Evolutionary conservation across 2,797 vertebrate genomes (phyloP), one percentile per base, ranked within the genome.

Genomic region (Lacerta agilis): DNA sequence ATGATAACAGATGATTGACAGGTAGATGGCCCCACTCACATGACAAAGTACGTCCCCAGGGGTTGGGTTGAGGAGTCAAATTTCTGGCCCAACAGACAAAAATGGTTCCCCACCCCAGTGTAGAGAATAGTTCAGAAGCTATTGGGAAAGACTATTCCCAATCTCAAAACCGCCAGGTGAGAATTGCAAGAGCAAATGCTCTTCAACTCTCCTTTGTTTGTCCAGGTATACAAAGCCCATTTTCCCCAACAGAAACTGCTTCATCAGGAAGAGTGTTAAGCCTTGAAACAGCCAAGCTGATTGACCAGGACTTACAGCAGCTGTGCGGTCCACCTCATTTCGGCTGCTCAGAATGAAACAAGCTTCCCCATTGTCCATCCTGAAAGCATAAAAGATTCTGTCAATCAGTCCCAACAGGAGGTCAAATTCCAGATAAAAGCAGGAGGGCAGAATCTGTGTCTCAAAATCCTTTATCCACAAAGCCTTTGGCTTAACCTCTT

Each of bases 311-410:
- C 98, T 97, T 96, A 99, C 98, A 0, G 98, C 98, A 0, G 98
- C 98, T 0, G 98, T 99, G 33, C 98, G 98, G 91, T 99, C 98
- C 95, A 98, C 98, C 92, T 99, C 98, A 0, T 98, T 98, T 0
- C 98, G 96, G 92, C 98, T 98, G 95, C 98, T 99, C 72, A 99
- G 97, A 43, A 99, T 98, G 88, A 99, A 99, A 91, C 98, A 99
- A 88, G 98, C 98, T 90, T 99, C 98, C 0, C 98, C 98, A 0
- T 99, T 98, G 93, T 99, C 98, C 98, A 99, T 98, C 95, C 98
- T 99, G 96, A 77, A 94, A 87, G 82, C n/a, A 49, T 27, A 93
- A 41, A 87, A 43, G 0, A 29, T 3, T 23, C 45, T 94, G 2
- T 97, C 95, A 97, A 96, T 81, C 43, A 91, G 97, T 67, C 55